Conservation (phyloP, 1,140 invertebrate genomes). For the Eubasilissa regina region DNA sequence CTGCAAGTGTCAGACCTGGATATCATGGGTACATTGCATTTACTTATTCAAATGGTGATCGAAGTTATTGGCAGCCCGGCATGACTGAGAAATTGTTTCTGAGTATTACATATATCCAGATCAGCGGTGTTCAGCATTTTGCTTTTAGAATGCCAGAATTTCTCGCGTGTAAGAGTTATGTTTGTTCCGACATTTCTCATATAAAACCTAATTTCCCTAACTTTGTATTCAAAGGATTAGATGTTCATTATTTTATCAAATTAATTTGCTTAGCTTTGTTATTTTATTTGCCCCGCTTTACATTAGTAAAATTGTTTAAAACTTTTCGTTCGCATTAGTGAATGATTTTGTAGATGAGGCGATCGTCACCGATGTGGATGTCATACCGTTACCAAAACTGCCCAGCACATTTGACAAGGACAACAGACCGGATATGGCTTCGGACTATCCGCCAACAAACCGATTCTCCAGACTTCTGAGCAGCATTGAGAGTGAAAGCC, state of each 20-base stretch:
- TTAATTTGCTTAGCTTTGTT: constrained; percentile 8
- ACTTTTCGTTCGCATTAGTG: constrained; percentile 57
- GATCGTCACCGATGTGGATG: constrained; percentile 69
- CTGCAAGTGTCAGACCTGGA: constrained; percentile 69
- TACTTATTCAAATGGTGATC: not conserved
- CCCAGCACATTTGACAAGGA: constrained; percentile 69
- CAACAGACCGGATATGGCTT: constrained; percentile 62
- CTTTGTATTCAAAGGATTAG: no score
- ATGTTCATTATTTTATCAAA: not conserved
- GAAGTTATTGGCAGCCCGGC: no score
- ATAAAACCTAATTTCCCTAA: no score
- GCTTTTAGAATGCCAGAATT: no score
- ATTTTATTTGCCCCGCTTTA: constrained; percentile 19
- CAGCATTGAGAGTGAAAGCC: constrained; percentile 48
- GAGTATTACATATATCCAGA: no score
- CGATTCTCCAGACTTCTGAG: constrained; percentile 62
- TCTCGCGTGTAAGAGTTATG: no score
- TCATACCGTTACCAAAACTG: constrained; percentile 71
- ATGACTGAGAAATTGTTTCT: no score
- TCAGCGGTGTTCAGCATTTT: no score
- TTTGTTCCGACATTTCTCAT: no score
- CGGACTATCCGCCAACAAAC: constrained; percentile 63
- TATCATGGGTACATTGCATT: constrained; percentile 66
- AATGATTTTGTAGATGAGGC: constrained; percentile 67
- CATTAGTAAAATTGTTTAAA: constrained; percentile 10